Evolutionary conservation across 1,140 invertebrate species (phyloP).

Genomic region (Drosophila hydei): DNA sequence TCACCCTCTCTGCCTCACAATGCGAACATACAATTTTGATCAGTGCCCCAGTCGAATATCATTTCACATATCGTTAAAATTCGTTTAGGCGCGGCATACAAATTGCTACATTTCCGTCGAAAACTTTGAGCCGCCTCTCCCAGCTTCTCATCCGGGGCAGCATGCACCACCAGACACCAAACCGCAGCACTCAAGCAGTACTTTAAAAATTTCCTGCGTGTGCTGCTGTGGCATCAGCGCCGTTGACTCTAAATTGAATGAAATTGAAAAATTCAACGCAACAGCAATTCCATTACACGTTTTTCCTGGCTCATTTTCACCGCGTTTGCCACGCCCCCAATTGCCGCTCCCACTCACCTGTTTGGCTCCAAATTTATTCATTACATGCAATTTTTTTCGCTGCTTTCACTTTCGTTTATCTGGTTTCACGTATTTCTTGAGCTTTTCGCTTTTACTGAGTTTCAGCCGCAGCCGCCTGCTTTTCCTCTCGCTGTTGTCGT

Average conservation of each 20-base stretch:
- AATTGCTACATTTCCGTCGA: constrained; percentile 79
- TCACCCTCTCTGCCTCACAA: constrained; percentile 7
- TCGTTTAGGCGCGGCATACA: constrained; percentile 81
- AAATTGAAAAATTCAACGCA: constrained; percentile 82
- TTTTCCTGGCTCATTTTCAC: constrained; percentile 77
- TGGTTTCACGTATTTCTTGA: constrained; percentile 44
- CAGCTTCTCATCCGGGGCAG: background rate
- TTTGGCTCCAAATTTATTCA: constrained; percentile 74
- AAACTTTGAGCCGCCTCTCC: constrained; percentile 54
- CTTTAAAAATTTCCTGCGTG: constrained; percentile 69
- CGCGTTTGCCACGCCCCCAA: constrained; percentile 45
- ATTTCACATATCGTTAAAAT: constrained; percentile 83
- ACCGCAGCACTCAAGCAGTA: constrained; percentile 36
- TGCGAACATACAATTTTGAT: constrained; percentile 69
- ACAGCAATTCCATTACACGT: constrained; percentile 79
- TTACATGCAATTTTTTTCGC: constrained; percentile 81
- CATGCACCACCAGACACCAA: background rate
- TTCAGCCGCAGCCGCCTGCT: background rate
- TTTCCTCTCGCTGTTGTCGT: background rate
- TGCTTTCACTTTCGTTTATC: constrained; percentile 80
- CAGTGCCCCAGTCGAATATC: constrained; percentile 72
- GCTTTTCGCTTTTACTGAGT: constrained; percentile 52
- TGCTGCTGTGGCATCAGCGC: constrained; percentile 60
- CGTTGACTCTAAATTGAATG: constrained; percentile 76
- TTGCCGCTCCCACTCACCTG: constrained; percentile 3